Conservation (phyloP, 2,113 vertebrate genomes). For the Ramphastos sulfuratus region DNA sequence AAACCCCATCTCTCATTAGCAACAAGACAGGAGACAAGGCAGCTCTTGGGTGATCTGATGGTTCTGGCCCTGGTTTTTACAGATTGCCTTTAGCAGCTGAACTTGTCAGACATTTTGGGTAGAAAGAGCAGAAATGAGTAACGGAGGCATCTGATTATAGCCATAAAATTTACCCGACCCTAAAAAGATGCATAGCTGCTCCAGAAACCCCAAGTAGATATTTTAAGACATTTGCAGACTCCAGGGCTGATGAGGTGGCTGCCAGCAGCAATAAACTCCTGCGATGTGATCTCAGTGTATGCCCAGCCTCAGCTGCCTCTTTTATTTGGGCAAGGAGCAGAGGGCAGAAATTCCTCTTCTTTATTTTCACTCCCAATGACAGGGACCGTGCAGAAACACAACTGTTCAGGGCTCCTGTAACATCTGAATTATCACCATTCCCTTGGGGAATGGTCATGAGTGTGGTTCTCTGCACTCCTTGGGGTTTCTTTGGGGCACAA, state of each 20-base stretch:
- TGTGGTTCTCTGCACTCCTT: background rate
- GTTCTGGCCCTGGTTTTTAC: background rate
- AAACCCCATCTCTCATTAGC: conserved; percentile 23
- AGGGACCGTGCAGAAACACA: rapidly evolving
- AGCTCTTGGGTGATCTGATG: background rate
- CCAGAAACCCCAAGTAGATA: conserved; percentile 16
- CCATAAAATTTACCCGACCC: conserved; percentile 41
- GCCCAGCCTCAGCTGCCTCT: background rate
- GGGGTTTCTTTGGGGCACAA: background rate
- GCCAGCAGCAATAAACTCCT: conserved; percentile 38
- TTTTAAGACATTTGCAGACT: background rate
- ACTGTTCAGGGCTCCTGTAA: background rate
- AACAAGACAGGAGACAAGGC: background rate
- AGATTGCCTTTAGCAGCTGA: conserved; percentile 30
- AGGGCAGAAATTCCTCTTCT: background rate
- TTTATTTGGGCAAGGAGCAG: background rate
- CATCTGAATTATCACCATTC: background rate
- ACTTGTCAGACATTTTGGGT: conserved; percentile 55
- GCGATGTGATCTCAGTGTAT: background rate
- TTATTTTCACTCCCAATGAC: background rate
- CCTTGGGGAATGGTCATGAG: rapidly evolving
- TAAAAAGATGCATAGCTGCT: background rate
- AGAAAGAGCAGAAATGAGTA: conserved; percentile 54
- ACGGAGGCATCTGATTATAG: conserved; percentile 35
- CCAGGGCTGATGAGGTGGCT: background rate